Conservation (phyloP, 64 coral and sea anemone genomes). For the Dendrophyllia cribrosa region DNA sequence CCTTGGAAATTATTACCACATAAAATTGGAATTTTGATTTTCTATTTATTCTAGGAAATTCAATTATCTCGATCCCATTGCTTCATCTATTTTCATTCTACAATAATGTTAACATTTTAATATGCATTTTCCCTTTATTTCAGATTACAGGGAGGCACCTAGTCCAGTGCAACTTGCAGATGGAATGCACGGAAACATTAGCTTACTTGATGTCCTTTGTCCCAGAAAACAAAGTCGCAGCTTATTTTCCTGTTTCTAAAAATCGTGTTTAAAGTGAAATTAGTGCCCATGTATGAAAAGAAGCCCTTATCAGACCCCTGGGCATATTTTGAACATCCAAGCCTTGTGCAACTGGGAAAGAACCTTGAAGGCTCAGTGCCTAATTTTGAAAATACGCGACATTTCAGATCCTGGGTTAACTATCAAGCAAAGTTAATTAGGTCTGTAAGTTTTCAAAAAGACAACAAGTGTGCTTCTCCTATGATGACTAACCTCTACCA, state of each 20-base stretch:
- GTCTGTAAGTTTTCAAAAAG: conserved; percentile 42
- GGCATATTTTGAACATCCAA: conserved; percentile 43
- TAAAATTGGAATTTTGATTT: too few relatives aligned
- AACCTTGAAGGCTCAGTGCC: conserved; percentile 66
- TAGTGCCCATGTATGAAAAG: conserved; percentile 63
- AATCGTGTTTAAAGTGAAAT: conserved; percentile 66
- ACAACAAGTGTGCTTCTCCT: conserved; percentile 19
- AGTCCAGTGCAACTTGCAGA: conserved; percentile 66
- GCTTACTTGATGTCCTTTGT: conserved; percentile 85
- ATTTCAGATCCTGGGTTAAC: conserved; percentile 70
- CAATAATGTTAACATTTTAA: conserved; percentile 35
- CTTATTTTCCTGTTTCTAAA: conserved; percentile 68
- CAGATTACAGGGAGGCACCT: conserved; percentile 61
- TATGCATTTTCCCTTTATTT: conserved; percentile 50
- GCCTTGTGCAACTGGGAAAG: conserved; percentile 42
- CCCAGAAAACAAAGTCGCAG: conserved; percentile 59
- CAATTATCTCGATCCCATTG: too few relatives aligned
- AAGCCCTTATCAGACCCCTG: conserved; percentile 49
- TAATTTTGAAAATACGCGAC: conserved; percentile 71
- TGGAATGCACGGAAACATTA: conserved; percentile 71
- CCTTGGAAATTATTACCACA: not conserved
- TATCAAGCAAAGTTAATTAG: conserved; percentile 78
- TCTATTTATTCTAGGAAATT: too few relatives aligned
- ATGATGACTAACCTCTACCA: not conserved
- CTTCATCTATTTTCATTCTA: not conserved